Conservation (phyloP, 2,797 vertebrate genomes). For the Thripadectes ignobilis region DNA sequence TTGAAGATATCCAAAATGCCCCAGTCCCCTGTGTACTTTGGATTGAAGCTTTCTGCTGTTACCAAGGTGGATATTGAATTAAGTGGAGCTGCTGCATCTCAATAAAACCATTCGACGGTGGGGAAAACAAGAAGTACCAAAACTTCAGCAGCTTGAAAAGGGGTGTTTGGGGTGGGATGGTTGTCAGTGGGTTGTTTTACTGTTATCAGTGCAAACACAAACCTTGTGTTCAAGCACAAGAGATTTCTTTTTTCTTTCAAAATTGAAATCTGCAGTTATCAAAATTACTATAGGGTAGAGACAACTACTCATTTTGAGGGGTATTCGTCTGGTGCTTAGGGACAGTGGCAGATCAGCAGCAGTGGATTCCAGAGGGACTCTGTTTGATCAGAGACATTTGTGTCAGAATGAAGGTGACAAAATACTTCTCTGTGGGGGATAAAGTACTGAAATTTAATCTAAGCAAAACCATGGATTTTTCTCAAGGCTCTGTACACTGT, state of each 20-base stretch:
- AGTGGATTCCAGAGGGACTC: background rate
- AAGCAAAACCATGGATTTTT: background rate
- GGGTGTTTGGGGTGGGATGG: background rate
- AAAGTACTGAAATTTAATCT: background rate
- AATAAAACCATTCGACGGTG: background rate
- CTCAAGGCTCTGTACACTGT: background rate
- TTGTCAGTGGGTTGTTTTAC: background rate
- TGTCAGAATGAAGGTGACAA: background rate
- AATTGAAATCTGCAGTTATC: background rate
- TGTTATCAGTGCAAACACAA: background rate
- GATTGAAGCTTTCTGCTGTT: background rate
- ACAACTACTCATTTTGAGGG: background rate
- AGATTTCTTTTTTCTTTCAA: background rate
- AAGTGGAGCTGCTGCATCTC: background rate
- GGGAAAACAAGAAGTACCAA: background rate
- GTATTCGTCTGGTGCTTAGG: background rate
- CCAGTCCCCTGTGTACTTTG: background rate
- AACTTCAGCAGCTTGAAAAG: background rate
- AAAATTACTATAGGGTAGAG: background rate
- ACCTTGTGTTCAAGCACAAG: background rate
- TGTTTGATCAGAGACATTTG: background rate
- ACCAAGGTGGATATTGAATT: background rate
- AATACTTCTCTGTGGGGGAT: background rate
- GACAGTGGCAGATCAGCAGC: background rate
- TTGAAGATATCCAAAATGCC: background rate